Base-by-base conservation (phyloP, 2,113 vertebrate genomes). In the Saimiri boliviensis region DNA sequence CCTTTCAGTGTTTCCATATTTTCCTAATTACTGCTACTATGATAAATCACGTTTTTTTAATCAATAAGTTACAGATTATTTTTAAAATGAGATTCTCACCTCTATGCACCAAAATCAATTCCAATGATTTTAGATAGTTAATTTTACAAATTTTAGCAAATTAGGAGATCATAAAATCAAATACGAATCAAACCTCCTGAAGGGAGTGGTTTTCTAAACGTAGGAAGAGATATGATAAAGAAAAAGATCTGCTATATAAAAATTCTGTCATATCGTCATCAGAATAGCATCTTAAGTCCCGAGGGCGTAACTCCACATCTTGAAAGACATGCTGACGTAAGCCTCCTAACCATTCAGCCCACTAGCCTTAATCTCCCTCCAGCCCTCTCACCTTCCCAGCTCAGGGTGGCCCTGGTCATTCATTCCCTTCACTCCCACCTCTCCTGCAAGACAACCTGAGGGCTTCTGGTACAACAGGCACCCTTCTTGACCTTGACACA, bases 51-150 rank as follows among this genome's bases (percentile, higher is more conserved):
- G 92, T 91, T 90, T 52, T 20, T 96, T 93, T 58, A 70, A 56
- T 94, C 76, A 92, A 71, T 17, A 47, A 93, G 4, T 85, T 73
- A 77, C 56, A 73, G 58, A 87, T 88, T 95, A 92, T 89, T 93
- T 95, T 98, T 93, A 27, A 90, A 94, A 92, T 52, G 74, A 96
- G 87, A 30, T 71, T 35, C 32, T 84, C 70, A 81, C 52, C 80
- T 95, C 86, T 8, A 5, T 12, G 49, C 12, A 79, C 63, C 71
- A 93, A 87, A 93, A 96, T 90, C 77, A 81, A 90, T 94, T 89
- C 27, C 63, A 85, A 40, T 54, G 52, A 87, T 88, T 84, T 96
- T 56, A 93, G 79, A 95, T 45, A 93, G 47, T 80, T 83, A 76
- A 49, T 56, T 85, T 92, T 92, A 95, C n/a, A 84, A 87, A 88